Evolutionary conservation across 1,140 invertebrate genomes (phyloP).

Genomic region (Calliphora vicina): DNA sequence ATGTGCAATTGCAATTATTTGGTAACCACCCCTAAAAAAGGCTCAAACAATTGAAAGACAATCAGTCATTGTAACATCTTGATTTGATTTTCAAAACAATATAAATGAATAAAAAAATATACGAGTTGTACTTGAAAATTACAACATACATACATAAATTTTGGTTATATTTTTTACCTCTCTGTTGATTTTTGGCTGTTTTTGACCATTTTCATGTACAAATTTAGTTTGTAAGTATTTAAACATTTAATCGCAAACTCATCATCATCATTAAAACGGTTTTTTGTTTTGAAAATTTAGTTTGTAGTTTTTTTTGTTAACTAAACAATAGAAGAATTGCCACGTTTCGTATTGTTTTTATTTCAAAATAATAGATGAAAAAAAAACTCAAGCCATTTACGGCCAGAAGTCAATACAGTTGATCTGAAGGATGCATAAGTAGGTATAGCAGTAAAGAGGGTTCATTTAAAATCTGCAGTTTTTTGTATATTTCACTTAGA

Average conservation of each 20-base stretch:
- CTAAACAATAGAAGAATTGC: conserved; percentile 20
- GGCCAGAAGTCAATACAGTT: neutral
- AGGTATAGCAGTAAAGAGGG: too few species aligned
- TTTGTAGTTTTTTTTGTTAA: neutral
- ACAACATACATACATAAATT: neutral
- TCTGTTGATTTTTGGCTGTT: neutral
- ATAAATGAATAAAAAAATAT: neutral
- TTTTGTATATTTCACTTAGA: too few species aligned
- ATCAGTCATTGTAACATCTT: conserved; percentile 29
- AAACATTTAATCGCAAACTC: conserved; percentile 18
- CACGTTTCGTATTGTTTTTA: conserved; percentile 1
- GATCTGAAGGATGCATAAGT: neutral
- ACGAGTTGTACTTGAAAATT: neutral
- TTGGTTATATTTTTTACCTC: neutral
- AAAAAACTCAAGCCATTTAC: neutral
- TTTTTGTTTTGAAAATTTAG: neutral
- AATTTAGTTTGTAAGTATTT: neutral
- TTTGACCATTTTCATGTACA: neutral
- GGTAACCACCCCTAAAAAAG: conserved; percentile 26
- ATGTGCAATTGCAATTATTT: conserved; percentile 27
- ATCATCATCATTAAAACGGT: conserved; percentile 30
- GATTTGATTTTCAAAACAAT: conserved; percentile 17
- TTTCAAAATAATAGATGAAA: neutral
- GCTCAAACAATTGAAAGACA: conserved; percentile 20
- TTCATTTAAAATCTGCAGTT: neutral